Base-by-base conservation (phyloP, 2,797 vertebrate species). In the Cheracebus regulus region DNA sequence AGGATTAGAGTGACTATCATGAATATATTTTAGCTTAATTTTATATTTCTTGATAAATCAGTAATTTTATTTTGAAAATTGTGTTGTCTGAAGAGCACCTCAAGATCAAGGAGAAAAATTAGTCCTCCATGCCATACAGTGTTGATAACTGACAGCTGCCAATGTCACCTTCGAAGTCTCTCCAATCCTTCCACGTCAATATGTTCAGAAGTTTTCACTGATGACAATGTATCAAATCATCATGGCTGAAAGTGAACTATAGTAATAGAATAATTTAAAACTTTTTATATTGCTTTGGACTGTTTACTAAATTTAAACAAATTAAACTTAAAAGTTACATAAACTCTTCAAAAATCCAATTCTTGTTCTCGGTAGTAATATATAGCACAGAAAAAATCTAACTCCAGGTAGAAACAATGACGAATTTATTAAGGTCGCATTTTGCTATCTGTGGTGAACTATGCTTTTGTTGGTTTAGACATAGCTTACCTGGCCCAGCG, bases 1-100 rank as follows among this genome's bases (percentile, higher is more conserved):
- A 52, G 13, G 50, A 84, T 87, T 36, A 80, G 95, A 88, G 24
- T 91, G 88, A 75, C 92, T 97, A 30, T 96, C 52, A 91, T 90
- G 50, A 78, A 80, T 76, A 8, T 58, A 83, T 58, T 70, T 97
- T 73, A 96, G 55, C 83, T 97, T 80, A 70, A 94, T 84, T 95
- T 98, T 90, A 72, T 57, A 95, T 97, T 93, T 98, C 55, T 80
- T 95, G 88, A 95, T 97, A 93, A 67, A 0, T 94, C 30, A 58
- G 7, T 36, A 7, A 57, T 85, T 97, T 97, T 93, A 89, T 95
- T 87, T 96, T 89, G 92, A 88, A 98, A 97, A 96, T 67, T 93
- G 3, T 72, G 33, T 87, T 52, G 39, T 93, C 88, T 81, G 90
- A 97, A 97, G 91, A 98, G 80, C 90, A 95, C 92, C 93, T 94